A percentile compares a stretch with the other conserved stretches of the same genome.
Evolutionary conservation across 2,797 vertebrate species (phyloP).

Genomic region (Cephalopachus bancanus): DNA sequence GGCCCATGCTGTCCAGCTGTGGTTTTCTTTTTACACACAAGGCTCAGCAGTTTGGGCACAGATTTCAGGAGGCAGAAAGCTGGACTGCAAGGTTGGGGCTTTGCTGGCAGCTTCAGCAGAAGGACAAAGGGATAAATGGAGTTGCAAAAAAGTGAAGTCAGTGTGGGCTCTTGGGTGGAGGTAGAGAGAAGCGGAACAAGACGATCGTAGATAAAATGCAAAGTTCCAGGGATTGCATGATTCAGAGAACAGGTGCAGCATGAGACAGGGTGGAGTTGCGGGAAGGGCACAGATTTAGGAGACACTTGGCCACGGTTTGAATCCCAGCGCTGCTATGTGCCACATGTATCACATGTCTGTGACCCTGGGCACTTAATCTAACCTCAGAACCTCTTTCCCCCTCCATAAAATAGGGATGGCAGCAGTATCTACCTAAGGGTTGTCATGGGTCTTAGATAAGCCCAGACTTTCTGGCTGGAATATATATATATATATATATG

Average conservation of each 20-base stretch:
- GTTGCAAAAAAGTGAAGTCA: not conserved
- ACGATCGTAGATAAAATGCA: not conserved
- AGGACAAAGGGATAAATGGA: not conserved
- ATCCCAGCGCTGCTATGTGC: not conserved
- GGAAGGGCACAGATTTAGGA: not conserved
- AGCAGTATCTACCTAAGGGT: not conserved
- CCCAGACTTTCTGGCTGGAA: too few relatives aligned
- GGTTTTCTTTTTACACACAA: not conserved
- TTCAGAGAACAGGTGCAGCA: not conserved
- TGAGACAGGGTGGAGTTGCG: not conserved
- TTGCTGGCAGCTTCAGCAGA: not conserved
- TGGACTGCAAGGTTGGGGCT: not conserved
- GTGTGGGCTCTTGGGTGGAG: not conserved
- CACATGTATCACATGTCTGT: not conserved
- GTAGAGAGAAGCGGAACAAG: not conserved
- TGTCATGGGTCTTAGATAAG: not conserved
- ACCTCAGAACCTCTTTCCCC: conserved; percentile 13
- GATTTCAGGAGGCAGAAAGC: not conserved
- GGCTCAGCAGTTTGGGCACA: not conserved
- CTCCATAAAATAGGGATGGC: not conserved
- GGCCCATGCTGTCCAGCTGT: not conserved
- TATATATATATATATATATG: too few relatives aligned
- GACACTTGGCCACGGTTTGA: not conserved
- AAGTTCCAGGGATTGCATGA: not conserved
- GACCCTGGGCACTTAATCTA: not conserved